These are phyloP conservation scores for Glaucopsyche alexis DNA, from an alignment of 2,888 invertebrate genomes.

Conservation along the genomic window DNA sequence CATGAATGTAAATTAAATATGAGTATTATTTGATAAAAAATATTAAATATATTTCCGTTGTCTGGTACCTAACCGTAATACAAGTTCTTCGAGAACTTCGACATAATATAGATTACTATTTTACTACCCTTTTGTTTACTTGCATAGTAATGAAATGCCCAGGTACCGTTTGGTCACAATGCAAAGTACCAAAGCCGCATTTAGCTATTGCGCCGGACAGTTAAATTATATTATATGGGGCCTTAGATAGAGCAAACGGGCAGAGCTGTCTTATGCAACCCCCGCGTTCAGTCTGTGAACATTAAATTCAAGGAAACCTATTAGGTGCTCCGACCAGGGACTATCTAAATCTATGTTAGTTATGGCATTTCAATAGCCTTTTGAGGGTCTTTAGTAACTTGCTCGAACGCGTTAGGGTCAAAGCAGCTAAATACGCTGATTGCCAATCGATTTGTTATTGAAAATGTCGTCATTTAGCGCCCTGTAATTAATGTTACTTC, in stretches of 20 bases:
- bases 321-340: slow-evolving; percentile 29
- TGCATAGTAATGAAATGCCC: slow-evolving; percentile 1
- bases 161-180: background rate
- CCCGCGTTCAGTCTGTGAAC: slow-evolving; percentile 70
- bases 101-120: background rate
- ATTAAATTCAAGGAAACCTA: slow-evolving; percentile 56
- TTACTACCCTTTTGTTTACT: background rate
- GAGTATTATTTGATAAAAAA: too few species aligned
- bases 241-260: slow-evolving; percentile 47
- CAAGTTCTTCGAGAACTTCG: too few species aligned
- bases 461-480: slow-evolving; percentile 40
- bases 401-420: background rate
- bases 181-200: slow-evolving; percentile 48
- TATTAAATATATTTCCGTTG: too few species aligned
- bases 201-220: slow-evolving; percentile 39
- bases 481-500: slow-evolving; percentile 63
- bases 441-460: slow-evolving; percentile 1
- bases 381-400: slow-evolving; percentile 30
- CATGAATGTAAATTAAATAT: too few species aligned
- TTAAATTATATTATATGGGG: slow-evolving; percentile 7
- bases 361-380: background rate
- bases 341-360: slow-evolving; percentile 40
- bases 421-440: background rate
- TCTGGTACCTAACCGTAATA: too few species aligned
- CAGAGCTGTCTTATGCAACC: slow-evolving; percentile 70